Conservation (phyloP, 2,797 vertebrate genomes). For the Onychomys torridus region DNA sequence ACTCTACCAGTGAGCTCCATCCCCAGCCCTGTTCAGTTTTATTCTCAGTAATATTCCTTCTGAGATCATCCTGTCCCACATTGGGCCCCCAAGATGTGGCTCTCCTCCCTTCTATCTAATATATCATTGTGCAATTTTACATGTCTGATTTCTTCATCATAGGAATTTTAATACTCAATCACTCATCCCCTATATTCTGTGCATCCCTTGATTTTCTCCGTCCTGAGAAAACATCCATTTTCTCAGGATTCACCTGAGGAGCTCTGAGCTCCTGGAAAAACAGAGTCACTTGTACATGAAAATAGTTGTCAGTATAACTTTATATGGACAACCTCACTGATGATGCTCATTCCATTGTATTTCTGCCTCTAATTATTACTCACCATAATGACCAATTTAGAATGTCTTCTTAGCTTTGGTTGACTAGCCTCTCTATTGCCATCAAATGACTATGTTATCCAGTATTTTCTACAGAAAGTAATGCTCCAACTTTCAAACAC, state of each 20-base stretch:
- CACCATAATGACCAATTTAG: neutral
- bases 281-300: neutral
- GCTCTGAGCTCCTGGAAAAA: neutral
- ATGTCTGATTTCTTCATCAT: neutral
- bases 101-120: neutral
- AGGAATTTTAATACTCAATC: neutral
- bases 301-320: neutral
- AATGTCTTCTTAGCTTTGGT: neutral
- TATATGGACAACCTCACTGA: neutral
- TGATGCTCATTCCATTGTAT: neutral
- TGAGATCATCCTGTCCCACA: neutral
- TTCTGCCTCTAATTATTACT: slow-evolving; percentile 9
- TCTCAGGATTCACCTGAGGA: neutral
- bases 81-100: neutral
- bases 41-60: neutral
- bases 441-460: neutral
- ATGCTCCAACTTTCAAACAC: neutral
- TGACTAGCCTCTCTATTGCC: neutral
- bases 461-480: slow-evolving; percentile 8
- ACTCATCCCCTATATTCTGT: neutral
- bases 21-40: neutral
- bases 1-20: neutral
- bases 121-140: neutral
- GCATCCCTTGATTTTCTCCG: neutral
- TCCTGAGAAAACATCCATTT: neutral